Evolutionary conservation across 2,888 invertebrate genomes (phyloP), one percentile per base, ranked within the genome.

Genomic region (Drosophila fulvimacula): DNA sequence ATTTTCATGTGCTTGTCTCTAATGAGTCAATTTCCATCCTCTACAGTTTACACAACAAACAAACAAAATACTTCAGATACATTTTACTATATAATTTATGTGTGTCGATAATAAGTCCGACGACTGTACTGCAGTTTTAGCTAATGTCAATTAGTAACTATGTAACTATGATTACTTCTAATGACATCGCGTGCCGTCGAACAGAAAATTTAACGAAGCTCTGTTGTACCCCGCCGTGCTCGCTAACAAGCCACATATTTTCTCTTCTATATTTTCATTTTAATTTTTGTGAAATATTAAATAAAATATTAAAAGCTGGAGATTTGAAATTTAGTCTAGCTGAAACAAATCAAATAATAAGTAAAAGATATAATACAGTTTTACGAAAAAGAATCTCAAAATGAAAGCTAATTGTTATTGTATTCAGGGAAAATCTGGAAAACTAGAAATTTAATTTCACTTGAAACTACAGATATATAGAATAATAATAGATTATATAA

Each of bases 111-210:
- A 49, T 55, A 52, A 62, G 39, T 38, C 38, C 17, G 27, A 42
- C 24, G 27, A 19, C n/a, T 46, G 13, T 36, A 19, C 48, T 46
- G 44, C 36, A 44, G 19, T 30, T 65, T 44, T 56, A 39, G 21
- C 49, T 48, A 66, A 72, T 72, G 60, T 56, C 65, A 72, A 56
- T 72, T 76, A 82, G 70, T 76, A n/a, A n/a, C n/a, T n/a, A n/a
- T n/a, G n/a, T n/a, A n/a, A n/a, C 69, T 49, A 59, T 76, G 70
- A 73, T 76, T 79, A 60, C 71, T 76, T 70, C 68, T 70, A 76
- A 82, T 80, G 77, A 65, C 77, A 82, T 80, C 82, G 79, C 79
- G 79, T 80, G 82, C 73, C 64, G 77, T 64, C 55, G 32, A 15
- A 30, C 42, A 32, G 27, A 36, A 17, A 48, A 59, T 24, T 60